Conservation (phyloP, 1,140 invertebrate species). For the Psilanteris sp. region DNA sequence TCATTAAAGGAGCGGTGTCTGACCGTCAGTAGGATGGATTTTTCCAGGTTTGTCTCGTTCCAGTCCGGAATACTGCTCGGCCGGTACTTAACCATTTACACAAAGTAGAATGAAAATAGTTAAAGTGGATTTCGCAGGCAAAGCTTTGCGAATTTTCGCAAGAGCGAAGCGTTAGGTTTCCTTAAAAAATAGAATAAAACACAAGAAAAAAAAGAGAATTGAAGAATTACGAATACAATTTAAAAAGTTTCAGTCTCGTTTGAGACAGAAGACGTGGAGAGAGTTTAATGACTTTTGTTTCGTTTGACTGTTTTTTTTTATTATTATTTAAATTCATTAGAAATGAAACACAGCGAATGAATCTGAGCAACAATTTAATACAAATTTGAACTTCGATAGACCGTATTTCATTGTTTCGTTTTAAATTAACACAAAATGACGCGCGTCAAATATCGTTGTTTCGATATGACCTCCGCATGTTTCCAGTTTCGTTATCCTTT, state of each 20-base stretch:
- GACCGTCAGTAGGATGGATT: slow-evolving; percentile 17
- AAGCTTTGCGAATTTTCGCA: slow-evolving; percentile 37
- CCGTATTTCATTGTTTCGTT: too few relatives aligned
- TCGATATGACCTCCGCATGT: too few relatives aligned
- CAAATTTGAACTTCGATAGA: too few relatives aligned
- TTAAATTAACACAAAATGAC: too few relatives aligned
- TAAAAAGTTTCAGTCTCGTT: background rate
- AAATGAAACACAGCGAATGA: too few relatives aligned
- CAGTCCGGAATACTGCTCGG: slow-evolving; percentile 22
- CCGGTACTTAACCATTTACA: slow-evolving; percentile 48
- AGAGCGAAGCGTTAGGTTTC: slow-evolving; percentile 25
- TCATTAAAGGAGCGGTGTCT: slow-evolving; percentile 48
- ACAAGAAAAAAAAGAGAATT: slow-evolving; percentile 26
- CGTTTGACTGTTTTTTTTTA: background rate
- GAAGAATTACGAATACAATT: slow-evolving; percentile 39
- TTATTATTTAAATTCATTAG: too few relatives aligned
- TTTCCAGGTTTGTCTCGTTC: slow-evolving; percentile 33
- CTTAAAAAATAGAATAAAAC: slow-evolving; percentile 4
- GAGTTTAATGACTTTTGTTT: slow-evolving; percentile 27
- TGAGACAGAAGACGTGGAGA: background rate
- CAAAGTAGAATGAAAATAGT: slow-evolving; percentile 52
- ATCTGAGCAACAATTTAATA: too few relatives aligned
- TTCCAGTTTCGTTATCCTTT: background rate
- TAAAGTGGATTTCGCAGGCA: slow-evolving; percentile 33
- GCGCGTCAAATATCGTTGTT: too few relatives aligned